phyloP scores from a whole-genome alignment of 1,140 invertebrate genomes.

The Pseudoatta argentina region DNA sequence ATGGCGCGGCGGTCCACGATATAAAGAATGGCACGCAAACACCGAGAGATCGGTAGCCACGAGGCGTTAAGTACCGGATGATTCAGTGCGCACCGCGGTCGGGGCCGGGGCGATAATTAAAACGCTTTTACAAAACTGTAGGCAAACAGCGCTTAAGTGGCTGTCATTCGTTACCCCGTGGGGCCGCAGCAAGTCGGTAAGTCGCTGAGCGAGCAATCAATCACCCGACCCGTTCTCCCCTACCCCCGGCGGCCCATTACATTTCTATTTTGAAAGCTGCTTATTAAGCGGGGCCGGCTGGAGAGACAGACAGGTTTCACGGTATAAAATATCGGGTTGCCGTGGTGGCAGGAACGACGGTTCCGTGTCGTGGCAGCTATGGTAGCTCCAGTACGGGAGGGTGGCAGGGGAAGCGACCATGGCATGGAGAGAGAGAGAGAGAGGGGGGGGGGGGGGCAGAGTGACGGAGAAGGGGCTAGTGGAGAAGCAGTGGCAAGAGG shows the following conservation, averaged over 20 bases:
- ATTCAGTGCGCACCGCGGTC: constrained; percentile 64
- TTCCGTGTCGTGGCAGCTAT: constrained; percentile 75
- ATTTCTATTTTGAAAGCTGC: constrained; percentile 87
- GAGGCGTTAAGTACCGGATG: constrained; percentile 71
- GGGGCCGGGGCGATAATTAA: constrained; percentile 83
- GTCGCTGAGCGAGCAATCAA: constrained; percentile 86
- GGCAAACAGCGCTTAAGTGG: constrained; percentile 87
- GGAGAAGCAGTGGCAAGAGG: no score
- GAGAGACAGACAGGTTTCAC: constrained; percentile 86
- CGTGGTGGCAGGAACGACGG: constrained; percentile 75
- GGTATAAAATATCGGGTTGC: constrained; percentile 87
- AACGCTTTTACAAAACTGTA: constrained; percentile 87
- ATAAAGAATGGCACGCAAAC: constrained; percentile 37
- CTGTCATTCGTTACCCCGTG: constrained; percentile 86
- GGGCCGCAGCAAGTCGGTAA: constrained; percentile 84
- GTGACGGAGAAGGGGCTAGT: no score
- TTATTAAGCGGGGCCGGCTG: constrained; percentile 86
- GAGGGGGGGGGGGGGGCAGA: neutral
- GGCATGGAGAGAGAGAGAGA: constrained; percentile 2
- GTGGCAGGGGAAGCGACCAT: constrained; percentile 17
- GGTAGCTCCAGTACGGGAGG: constrained; percentile 32
- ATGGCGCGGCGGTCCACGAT: neutral
- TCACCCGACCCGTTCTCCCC: constrained; percentile 80
- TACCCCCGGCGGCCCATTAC: constrained; percentile 83
- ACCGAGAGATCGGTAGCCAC: constrained; percentile 58